A percentile compares a stretch with the other conserved stretches of the same genome.
phyloP scores from a whole-genome alignment of 2,113 vertebrate genomes.

The Podocnemis expansa region DNA sequence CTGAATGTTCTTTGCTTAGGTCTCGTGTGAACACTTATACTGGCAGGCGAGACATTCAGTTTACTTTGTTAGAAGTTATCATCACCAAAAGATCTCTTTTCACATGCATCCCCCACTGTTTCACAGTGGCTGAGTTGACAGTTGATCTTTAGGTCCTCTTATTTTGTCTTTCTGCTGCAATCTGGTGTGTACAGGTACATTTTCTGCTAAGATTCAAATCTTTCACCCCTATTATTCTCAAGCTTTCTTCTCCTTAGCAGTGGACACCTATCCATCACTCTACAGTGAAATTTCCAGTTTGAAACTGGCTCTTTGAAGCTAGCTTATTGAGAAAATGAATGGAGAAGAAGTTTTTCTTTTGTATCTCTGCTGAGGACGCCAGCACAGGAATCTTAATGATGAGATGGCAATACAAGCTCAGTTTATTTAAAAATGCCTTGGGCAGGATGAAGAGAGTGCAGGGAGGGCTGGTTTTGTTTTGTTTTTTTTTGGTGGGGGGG shows the following conservation, averaged over 20 bases:
- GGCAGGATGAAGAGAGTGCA: neutral
- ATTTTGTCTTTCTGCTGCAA: neutral
- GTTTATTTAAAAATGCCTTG: constrained; percentile 8
- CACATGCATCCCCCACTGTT: constrained; percentile 28
- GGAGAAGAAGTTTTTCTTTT: neutral
- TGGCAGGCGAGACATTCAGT: constrained; percentile 45
- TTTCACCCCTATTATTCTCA: neutral
- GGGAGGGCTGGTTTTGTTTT: neutral
- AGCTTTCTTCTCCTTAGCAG: neutral
- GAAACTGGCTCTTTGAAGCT: neutral
- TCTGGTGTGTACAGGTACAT: neutral
- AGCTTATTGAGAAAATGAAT: neutral
- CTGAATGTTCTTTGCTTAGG: constrained; percentile 48
- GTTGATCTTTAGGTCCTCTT: neutral
- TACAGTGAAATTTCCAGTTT: neutral
- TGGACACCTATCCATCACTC: neutral
- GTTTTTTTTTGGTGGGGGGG: constrained; percentile 55
- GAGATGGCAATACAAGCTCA: neutral
- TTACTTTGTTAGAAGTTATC: constrained; percentile 18
- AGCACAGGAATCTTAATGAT: neutral
- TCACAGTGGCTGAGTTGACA: constrained; percentile 5
- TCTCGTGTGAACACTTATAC: constrained; percentile 50
- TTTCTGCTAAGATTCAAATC: neutral
- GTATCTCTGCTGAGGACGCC: neutral
- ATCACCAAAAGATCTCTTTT: constrained; percentile 56